Evolutionary conservation across 2,113 vertebrate species (phyloP), one percentile per base, ranked within the genome.

Genomic region (Brienomyrus longianalis): DNA sequence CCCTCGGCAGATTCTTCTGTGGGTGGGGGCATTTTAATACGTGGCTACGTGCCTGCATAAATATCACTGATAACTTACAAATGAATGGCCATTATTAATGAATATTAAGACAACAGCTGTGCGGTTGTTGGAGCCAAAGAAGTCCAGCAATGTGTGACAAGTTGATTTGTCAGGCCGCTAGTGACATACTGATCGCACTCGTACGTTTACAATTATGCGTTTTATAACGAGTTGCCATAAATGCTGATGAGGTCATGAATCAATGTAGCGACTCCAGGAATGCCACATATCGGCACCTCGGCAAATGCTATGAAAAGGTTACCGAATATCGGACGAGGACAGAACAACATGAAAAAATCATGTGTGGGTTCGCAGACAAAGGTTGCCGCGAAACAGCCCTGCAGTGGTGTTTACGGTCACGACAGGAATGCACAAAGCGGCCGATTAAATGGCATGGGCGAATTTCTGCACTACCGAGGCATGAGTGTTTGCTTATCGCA

Each of bases 401-500:
- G 87, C 9, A 10, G 87, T 39, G 8, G 21, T 66, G 52, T 45
- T 23, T 19, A 35, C 51, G 3, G 85, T 54, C 21, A 43, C 21
- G 48, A 19, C 35, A 47, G 56, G 35, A 27, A 62, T 23, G 15
- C 35, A 45, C 31, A 47, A 47, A 62, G 35, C 21, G 35, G 3
- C 27, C 11, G 31, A 35, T 56, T 54, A 39, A 27, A 52, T 51
- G 31, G 86, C 27, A 13, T 31, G 0, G 85, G 47, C 27, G 15
- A 17, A 21, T 39, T 56, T 43, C 86, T 9, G 27, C 52, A 50
- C 86, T 15, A n/a, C 51, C 2, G 86, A 87, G 51, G 50, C 15
- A 19, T n/a, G 85, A 54, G 85, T 21, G 56, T 47, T 45, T n/a
- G 86, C 86, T 88, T 88, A 62, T 88, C 86, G 9, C 86, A 43